phyloP scores from a whole-genome alignment of 2,113 vertebrate genomes.

The Maylandia zebra region DNA sequence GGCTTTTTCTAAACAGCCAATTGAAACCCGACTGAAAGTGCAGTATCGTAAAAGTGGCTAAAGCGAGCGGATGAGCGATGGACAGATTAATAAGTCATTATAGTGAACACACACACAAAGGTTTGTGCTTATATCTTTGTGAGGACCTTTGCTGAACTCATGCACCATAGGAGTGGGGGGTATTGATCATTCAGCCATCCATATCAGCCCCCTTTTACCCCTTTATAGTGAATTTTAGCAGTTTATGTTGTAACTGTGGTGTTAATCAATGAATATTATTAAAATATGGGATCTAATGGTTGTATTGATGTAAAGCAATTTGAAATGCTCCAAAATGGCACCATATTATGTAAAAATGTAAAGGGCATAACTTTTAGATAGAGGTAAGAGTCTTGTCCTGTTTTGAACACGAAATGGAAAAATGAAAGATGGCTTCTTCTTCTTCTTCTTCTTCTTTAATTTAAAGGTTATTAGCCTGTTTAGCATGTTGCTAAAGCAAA shows the following conservation, averaged over 20 bases:
- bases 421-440: neutral
- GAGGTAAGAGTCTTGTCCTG: neutral
- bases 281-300: neutral
- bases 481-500: neutral
- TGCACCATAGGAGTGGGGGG: neutral
- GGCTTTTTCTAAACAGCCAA: neutral
- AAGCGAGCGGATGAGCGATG: neutral
- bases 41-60: neutral
- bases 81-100: slow-evolving; percentile 2
- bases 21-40: neutral
- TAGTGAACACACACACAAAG: neutral
- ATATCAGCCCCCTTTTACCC: neutral
- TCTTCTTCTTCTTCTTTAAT: neutral
- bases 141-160: neutral
- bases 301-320: neutral
- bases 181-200: neutral
- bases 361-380: neutral
- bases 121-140: neutral
- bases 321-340: neutral
- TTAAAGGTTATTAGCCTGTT: neutral
- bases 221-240: neutral
- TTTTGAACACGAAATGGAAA: neutral
- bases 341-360: neutral
- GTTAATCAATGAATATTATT: neutral
- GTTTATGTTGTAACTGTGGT: neutral